These are phyloP conservation scores for Distichodus sexfasciatus DNA, from an alignment of 2,797 vertebrate species.

Conservation along the genomic window DNA sequence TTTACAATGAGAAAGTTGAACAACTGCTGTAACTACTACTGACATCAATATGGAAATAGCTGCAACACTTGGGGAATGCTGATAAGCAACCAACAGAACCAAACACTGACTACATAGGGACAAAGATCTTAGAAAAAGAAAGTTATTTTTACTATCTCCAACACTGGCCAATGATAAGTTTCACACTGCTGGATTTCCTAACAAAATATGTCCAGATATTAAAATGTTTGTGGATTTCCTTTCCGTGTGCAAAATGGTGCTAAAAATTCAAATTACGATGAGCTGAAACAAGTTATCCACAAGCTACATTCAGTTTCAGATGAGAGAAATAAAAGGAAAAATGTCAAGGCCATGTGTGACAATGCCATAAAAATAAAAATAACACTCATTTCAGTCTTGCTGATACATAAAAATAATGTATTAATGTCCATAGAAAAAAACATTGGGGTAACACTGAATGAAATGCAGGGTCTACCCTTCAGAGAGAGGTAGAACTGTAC, in stretches of 20 bases:
- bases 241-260: neutral
- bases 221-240: neutral
- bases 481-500: slow-evolving; percentile 46
- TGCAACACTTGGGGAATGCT: too few relatives aligned
- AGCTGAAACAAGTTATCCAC: slow-evolving; percentile 9
- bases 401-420: slow-evolving; percentile 63
- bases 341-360: slow-evolving; percentile 22
- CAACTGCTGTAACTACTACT: too few relatives aligned
- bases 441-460: slow-evolving; percentile 79
- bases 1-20: too few relatives aligned
- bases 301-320: slow-evolving; percentile 21
- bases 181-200: neutral
- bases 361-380: slow-evolving; percentile 16
- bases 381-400: slow-evolving; percentile 30
- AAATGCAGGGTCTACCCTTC: slow-evolving; percentile 64
- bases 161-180: too few relatives aligned
- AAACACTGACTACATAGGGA: too few relatives aligned
- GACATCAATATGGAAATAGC: too few relatives aligned
- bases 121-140: too few relatives aligned
- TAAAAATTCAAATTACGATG: neutral
- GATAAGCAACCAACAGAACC: too few relatives aligned
- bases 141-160: too few relatives aligned
- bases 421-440: slow-evolving; percentile 70
- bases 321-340: neutral
- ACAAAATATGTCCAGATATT: neutral